Evolutionary conservation across 2,797 vertebrate genomes (phyloP).

Genomic region (Morus bassanus): DNA sequence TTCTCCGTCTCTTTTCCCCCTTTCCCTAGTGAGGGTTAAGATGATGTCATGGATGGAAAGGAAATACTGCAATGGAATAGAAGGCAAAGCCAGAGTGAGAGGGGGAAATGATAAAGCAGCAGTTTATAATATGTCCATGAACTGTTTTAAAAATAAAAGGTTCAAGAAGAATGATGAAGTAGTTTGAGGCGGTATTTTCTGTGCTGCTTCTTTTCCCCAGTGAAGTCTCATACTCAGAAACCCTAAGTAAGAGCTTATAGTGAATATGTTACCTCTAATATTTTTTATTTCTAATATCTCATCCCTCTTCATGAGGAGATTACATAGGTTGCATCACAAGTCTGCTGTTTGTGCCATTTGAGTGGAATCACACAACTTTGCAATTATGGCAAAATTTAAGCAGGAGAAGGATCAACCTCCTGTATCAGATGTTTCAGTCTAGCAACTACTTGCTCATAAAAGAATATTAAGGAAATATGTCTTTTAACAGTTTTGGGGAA

Average conservation of each 20-base stretch:
- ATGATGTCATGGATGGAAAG: conserved; percentile 46
- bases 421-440: background rate
- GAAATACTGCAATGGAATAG: background rate
- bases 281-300: background rate
- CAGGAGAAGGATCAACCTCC: background rate
- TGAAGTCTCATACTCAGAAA: background rate
- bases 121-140: background rate
- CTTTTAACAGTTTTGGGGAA: background rate
- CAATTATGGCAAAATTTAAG: background rate
- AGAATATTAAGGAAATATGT: background rate
- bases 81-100: background rate
- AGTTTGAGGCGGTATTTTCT: background rate
- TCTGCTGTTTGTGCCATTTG: background rate
- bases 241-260: background rate
- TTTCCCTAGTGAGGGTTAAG: conserved; percentile 32
- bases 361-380: background rate
- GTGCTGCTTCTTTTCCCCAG: background rate
- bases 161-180: background rate
- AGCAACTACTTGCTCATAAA: background rate
- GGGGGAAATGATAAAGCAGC: background rate
- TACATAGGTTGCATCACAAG: background rate
- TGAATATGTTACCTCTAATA: background rate
- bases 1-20: background rate
- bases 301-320: background rate
- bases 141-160: background rate